phyloP scores from a whole-genome alignment of 2,888 invertebrate genomes.

The Scaptomyza tumidula region DNA sequence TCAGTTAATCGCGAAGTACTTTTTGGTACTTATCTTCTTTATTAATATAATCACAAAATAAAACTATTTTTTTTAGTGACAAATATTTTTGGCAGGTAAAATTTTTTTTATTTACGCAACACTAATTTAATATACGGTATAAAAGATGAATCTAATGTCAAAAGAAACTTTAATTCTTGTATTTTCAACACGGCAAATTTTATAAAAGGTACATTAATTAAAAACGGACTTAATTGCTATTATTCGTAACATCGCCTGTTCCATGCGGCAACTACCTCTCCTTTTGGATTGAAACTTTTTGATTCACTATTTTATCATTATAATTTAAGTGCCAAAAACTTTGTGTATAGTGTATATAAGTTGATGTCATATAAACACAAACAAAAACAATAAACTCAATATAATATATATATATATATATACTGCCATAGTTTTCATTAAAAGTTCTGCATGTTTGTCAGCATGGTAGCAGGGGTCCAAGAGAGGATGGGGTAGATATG shows the following conservation, averaged over 20 bases:
- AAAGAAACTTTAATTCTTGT: not conserved
- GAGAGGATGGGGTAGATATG: not conserved
- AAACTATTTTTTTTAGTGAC: too few relatives aligned
- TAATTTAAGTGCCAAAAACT: conserved; percentile 58
- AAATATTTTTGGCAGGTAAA: too few relatives aligned
- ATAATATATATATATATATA: conserved; percentile 19
- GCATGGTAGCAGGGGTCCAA: not conserved
- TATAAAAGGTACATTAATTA: not conserved
- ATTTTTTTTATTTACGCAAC: too few relatives aligned
- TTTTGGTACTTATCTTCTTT: too few relatives aligned
- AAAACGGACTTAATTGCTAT: conserved; percentile 10
- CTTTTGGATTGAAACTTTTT: conserved; percentile 36
- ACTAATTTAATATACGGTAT: too few relatives aligned
- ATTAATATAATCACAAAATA: too few relatives aligned
- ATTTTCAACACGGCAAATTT: not conserved
- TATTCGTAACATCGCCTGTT: not conserved
- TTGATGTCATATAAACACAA: conserved; percentile 18
- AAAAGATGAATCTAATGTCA: not conserved
- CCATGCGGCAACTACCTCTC: not conserved
- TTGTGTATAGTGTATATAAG: conserved; percentile 23
- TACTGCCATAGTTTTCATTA: conserved; percentile 61
- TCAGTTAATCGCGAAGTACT: too few relatives aligned
- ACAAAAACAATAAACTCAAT: conserved; percentile 11
- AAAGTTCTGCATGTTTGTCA: conserved; percentile 53
- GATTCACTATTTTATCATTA: conserved; percentile 55